Conservation (phyloP, 2,113 vertebrate species). For the Elanoides forficatus region DNA sequence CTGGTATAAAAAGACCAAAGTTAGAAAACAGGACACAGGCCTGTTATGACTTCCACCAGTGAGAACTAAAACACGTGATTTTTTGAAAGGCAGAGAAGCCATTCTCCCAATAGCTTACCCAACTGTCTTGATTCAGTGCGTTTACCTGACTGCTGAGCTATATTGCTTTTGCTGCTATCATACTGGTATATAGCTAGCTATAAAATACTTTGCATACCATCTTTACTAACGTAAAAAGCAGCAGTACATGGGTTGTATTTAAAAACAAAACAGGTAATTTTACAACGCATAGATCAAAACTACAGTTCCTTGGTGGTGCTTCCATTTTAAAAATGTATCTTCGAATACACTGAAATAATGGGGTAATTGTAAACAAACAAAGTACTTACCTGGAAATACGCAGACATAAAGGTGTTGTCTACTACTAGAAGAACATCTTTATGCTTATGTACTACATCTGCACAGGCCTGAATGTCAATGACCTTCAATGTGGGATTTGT, state of each 20-base stretch:
- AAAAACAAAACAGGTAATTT: neutral
- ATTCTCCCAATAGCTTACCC: neutral
- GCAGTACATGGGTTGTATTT: neutral
- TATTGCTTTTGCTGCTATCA: neutral
- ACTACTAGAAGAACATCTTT: conserved; percentile 85
- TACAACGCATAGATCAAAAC: neutral
- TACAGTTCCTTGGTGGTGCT: neutral
- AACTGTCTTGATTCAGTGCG: neutral
- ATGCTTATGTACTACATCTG: conserved; percentile 73
- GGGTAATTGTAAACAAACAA: neutral
- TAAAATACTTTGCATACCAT: neutral
- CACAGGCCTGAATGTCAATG: conserved; percentile 85
- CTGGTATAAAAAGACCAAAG: neutral
- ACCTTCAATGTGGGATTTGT: conserved; percentile 91
- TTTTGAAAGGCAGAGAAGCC: neutral
- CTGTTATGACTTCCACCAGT: neutral
- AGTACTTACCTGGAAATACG: conserved; percentile 90
- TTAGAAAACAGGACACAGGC: neutral
- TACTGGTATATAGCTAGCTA: too few species aligned
- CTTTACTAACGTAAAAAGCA: neutral
- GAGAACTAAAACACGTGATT: neutral
- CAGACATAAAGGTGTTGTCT: conserved; percentile 96
- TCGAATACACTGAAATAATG: rapidly evolving
- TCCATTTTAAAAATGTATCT: neutral
- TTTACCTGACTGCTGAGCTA: neutral